A percentile compares a stretch with the other conserved stretches of the same genome.
phyloP scores from a whole-genome alignment of 37 sponge, comb jelly and placozoan species.

The Theonella swinhoei region DNA sequence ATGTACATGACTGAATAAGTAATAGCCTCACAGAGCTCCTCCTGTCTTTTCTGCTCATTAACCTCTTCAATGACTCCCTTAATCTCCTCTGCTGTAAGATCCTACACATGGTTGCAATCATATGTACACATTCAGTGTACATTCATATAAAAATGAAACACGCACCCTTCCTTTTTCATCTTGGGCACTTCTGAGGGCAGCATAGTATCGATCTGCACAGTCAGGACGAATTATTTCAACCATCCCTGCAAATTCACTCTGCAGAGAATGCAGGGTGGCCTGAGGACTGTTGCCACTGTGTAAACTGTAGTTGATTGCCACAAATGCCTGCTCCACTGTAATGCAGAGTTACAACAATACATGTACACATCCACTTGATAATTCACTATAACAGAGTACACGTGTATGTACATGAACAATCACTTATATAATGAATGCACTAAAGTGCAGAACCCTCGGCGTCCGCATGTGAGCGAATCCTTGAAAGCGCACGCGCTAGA shows the following conservation, averaged over 20 bases:
- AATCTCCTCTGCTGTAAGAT: constrained; percentile 73
- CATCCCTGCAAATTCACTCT: constrained; percentile 36
- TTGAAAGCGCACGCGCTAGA: too few relatives aligned
- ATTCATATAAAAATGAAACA: neutral
- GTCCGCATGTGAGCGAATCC: too few relatives aligned
- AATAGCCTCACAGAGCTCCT: constrained; percentile 71
- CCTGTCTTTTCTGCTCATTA: constrained; percentile 67
- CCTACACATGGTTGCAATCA: too few relatives aligned
- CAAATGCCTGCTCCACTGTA: constrained; percentile 34
- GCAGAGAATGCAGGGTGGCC: constrained; percentile 35
- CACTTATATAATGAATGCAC: too few relatives aligned
- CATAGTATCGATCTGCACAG: constrained; percentile 55
- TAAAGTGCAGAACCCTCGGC: too few relatives aligned
- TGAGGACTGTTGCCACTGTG: constrained; percentile 23
- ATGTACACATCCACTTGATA: too few relatives aligned
- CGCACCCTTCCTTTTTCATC: constrained; percentile 50
- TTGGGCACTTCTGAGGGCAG: constrained; percentile 46
- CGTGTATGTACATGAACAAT: too few relatives aligned
- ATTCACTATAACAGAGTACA: too few relatives aligned
- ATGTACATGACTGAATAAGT: too few relatives aligned
- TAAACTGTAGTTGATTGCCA: constrained; percentile 12
- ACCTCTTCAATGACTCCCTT: constrained; percentile 57
- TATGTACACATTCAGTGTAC: neutral
- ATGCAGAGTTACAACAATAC: neutral
- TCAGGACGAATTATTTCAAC: constrained; percentile 37